Percentiles rank a stretch among this genome's conserved stretches.
These are phyloP conservation scores for Arrhamphus sclerolepis DNA, from an alignment of 2,797 vertebrate species.

Conservation along the genomic window DNA sequence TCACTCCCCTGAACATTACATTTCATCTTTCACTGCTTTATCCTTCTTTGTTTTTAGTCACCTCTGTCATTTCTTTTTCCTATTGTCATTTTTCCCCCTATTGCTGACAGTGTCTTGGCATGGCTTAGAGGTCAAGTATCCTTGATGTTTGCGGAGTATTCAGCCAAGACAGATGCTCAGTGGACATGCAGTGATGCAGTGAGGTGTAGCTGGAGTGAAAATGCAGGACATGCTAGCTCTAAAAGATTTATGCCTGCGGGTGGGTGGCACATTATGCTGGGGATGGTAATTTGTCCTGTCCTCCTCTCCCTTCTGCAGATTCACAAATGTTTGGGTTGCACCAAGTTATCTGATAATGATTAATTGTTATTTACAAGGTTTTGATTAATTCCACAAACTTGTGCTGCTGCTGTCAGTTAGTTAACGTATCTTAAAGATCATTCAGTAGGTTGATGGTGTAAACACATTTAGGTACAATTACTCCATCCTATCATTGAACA, in stretches of 20 bases:
- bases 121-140: slow-evolving; percentile 80
- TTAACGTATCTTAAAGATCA: background rate
- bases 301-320: slow-evolving; percentile 48
- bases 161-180: slow-evolving; percentile 69
- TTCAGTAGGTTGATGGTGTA: background rate
- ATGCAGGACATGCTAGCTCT: slow-evolving; percentile 69
- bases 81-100: slow-evolving; percentile 38
- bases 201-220: slow-evolving; percentile 71
- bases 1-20: slow-evolving; percentile 50
- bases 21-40: slow-evolving; percentile 49
- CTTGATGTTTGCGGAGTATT: slow-evolving; percentile 71
- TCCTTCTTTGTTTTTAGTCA: slow-evolving; percentile 19
- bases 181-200: slow-evolving; percentile 72
- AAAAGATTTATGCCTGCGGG: slow-evolving; percentile 73
- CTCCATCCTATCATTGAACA: too few species aligned
- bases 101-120: slow-evolving; percentile 66
- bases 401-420: background rate
- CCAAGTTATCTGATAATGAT: slow-evolving; percentile 20
- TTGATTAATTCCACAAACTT: background rate
- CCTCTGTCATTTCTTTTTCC: slow-evolving; percentile 26
- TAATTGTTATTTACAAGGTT: background rate
- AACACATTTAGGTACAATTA: slow-evolving; percentile 1
- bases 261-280: slow-evolving; percentile 63
- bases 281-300: slow-evolving; percentile 55
- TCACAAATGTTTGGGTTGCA: slow-evolving; percentile 28